phyloP scores from a whole-genome alignment of 37 sponge, comb jelly and placozoan species.

The Halisarca cf. caerulea region DNA sequence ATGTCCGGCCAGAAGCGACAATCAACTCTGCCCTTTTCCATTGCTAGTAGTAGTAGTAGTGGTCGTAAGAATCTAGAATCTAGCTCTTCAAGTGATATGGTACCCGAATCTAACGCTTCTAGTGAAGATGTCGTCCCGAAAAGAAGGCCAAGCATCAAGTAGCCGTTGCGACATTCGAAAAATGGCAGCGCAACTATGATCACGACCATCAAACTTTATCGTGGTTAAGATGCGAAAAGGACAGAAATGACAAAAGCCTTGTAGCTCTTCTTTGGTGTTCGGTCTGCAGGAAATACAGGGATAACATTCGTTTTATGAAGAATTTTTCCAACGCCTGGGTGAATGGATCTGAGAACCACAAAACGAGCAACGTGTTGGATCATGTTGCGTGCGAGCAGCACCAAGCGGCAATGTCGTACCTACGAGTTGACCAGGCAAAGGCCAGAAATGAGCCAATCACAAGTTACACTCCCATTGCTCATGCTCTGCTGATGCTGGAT shows the following conservation, averaged over 20 bases:
- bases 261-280: slow-evolving; percentile 33
- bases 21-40: background rate
- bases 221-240: slow-evolving; percentile 40
- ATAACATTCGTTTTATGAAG: slow-evolving; percentile 16
- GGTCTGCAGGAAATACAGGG: slow-evolving; percentile 33
- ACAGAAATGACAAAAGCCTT: slow-evolving; percentile 19
- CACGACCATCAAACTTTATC: slow-evolving; percentile 23
- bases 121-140: background rate
- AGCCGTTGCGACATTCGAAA: slow-evolving; percentile 32
- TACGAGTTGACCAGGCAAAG: slow-evolving; percentile 32
- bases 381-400: slow-evolving; percentile 59
- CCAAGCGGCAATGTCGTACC: slow-evolving; percentile 35
- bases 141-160: slow-evolving; percentile 42
- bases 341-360: slow-evolving; percentile 25
- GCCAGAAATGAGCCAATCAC: slow-evolving; percentile 5
- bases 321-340: slow-evolving; percentile 44
- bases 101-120: too few species aligned
- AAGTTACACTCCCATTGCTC: slow-evolving; percentile 44
- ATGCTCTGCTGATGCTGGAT: slow-evolving; percentile 27
- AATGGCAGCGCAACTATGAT: slow-evolving; percentile 45
- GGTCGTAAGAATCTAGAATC: background rate
- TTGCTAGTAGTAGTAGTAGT: background rate
- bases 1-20: background rate
- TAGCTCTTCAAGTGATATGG: too few species aligned
- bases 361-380: slow-evolving; percentile 54